Base-by-base conservation (phyloP, 2,797 vertebrate species). In the Nasua narica region DNA sequence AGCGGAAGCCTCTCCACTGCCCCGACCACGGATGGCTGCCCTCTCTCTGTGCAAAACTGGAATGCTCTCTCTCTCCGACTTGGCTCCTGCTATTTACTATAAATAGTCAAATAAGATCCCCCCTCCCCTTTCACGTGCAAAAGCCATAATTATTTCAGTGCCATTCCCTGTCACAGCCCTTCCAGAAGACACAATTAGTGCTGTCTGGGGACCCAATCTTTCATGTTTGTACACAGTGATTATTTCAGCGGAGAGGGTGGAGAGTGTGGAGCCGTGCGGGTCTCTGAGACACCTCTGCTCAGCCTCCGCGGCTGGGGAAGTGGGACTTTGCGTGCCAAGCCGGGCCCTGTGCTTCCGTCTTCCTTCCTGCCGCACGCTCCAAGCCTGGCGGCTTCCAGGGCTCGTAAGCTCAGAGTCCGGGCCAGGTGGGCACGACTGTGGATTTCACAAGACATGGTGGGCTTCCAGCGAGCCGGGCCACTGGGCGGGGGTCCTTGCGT, bases 361-460 rank as follows among this genome's bases (percentile, higher is more conserved):
- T 11, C 4, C 3, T 35, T 7, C 19, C 27, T 19, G 2, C 40
- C 1, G n/a, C 5, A 48, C 1, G 35, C 72, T 11, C 40, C 14
- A 1, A 18, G 65, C 12, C 19, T 5, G 12, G 14, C 0, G 2
- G 65, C 65, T 48, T 62, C 58, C 67, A 35, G 32, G 54, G 21
- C 43, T 13, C 40, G 2, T 40, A 54, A 88, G 70, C 48, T 37
- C 65, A 65, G 67, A 14, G 78, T 60, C 23, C 1, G 0, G 0
- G 4, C 32, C 43, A 56, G 48, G 67, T 16, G 0, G 2, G 6
- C 16, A 15, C 0, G 0, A 5, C 40, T n/a, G 43, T 2, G 50
- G 50, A 2, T 54, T 79, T 79, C 46, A 32, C 21, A 25, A 81
- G 77, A 56, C 11, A 3, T 0, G 27, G 58, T 48, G n/a, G 0